Base-by-base conservation (phyloP, 2,888 invertebrate species). In the Idaea straminata region DNA sequence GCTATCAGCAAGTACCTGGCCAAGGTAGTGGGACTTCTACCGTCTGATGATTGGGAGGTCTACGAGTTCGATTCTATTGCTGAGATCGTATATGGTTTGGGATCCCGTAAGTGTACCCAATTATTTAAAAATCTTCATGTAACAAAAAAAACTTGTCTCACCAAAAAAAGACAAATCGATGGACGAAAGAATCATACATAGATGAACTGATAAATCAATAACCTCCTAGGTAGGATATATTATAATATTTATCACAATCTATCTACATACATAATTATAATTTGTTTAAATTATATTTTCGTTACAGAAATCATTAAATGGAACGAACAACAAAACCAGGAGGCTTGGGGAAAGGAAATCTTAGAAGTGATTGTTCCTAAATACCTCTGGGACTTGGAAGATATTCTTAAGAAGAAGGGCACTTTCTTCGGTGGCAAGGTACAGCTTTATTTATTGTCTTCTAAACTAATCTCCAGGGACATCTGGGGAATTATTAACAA, bases 1-100 rank as follows among this genome's bases (percentile, higher is more conserved):
- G 86, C 91, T 4, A 92, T 93, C 70, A 77, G 83, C 66, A 87
- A 90, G 61, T 91, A 84, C 70, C 65, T 93, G 6, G 92, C 85
- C 5, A 88, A 85, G 68, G 77, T 85, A 70, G 83, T 84, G 59
- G 83, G 86, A 57, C 77, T 91, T 5, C 77, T 87, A 63, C 84
- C 89, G 5, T 65, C 76, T 7, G 78, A 89, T 62, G 87, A 88
- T 13, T 68, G 81, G 35, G 87, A 88, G 66, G 81, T 83, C 15
- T 74, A 86, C 61, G 83, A 87, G 67, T 82, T 90, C 59, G 91
- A 91, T 64, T 79, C 81, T 15, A 66, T 81, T 7, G 83, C 82
- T 5, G 86, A 87, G 58, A 77, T 76, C 15, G 76, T 89, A 64
- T 82, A 81, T 36, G 84, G 88, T 63, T 57, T 88, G 63, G 83